Evolutionary conservation across 2,888 invertebrate genomes (phyloP).

Genomic region (Notodonta dromedarius): DNA sequence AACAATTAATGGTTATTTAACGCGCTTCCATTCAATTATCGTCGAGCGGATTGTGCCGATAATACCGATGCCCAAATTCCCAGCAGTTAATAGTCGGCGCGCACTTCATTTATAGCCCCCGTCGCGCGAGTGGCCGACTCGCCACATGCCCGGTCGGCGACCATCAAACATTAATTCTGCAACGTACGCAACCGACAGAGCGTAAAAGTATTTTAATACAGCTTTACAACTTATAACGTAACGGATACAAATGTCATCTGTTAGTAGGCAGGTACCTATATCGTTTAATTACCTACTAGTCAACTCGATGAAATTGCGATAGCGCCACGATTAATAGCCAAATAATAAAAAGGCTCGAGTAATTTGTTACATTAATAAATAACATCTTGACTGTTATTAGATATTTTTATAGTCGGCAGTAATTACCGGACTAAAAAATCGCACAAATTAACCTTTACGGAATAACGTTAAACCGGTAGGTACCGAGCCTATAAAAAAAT

Average conservation of each 20-base stretch:
- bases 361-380: slow-evolving; percentile 28
- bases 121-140: slow-evolving; percentile 57
- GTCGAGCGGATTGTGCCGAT: slow-evolving; percentile 71
- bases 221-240: slow-evolving; percentile 52
- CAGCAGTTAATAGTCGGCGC: slow-evolving; percentile 65
- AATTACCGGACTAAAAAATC: slow-evolving; percentile 33
- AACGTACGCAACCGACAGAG: slow-evolving; percentile 60
- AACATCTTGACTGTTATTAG: slow-evolving; percentile 25
- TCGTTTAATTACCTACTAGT: slow-evolving; percentile 46
- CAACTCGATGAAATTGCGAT: slow-evolving; percentile 42
- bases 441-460: slow-evolving; percentile 36
- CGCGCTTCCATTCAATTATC: slow-evolving; percentile 75
- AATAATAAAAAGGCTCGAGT: slow-evolving; percentile 29
- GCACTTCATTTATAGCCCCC: slow-evolving; percentile 70
- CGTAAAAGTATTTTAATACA: slow-evolving; percentile 70
- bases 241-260: slow-evolving; percentile 55
- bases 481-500: slow-evolving; percentile 11
- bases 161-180: slow-evolving; percentile 66
- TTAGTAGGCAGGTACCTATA: slow-evolving; percentile 34
- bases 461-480: slow-evolving; percentile 22
- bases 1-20: slow-evolving; percentile 78
- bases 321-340: slow-evolving; percentile 38
- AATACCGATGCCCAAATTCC: slow-evolving; percentile 72
- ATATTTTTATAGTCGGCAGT: slow-evolving; percentile 27
- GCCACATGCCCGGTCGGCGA: slow-evolving; percentile 58